Conservation (phyloP, 2,888 invertebrate genomes). For the Maniola hyperantus region DNA sequence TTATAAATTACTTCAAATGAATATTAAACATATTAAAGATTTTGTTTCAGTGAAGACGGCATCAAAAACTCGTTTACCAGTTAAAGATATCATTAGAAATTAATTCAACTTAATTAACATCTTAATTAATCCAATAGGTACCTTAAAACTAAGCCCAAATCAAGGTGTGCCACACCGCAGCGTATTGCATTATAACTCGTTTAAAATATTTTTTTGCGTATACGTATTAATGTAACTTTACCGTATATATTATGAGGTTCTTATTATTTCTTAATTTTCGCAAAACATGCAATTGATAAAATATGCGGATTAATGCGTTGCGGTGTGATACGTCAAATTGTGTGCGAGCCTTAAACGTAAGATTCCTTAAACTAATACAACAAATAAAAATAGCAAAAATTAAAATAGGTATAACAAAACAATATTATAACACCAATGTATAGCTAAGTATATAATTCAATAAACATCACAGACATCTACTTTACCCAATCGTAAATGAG, state of each 20-base stretch:
- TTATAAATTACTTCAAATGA: background rate
- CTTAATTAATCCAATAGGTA: conserved; percentile 11
- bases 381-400: conserved; percentile 33
- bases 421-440: conserved; percentile 53
- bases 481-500: conserved; percentile 62
- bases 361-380: conserved; percentile 2
- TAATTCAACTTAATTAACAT: conserved; percentile 11
- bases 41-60: conserved; percentile 25
- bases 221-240: too few relatives aligned
- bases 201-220: too few relatives aligned
- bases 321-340: conserved; percentile 1
- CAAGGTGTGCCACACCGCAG: background rate
- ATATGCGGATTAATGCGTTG: background rate
- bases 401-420: conserved; percentile 36
- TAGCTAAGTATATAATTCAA: conserved; percentile 50
- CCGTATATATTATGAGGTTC: too few relatives aligned
- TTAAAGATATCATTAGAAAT: background rate
- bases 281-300: background rate
- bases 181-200: background rate
- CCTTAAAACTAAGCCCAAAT: conserved; percentile 18
- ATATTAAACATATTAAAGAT: conserved; percentile 10
- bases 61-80: conserved; percentile 19
- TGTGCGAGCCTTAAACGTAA: conserved; percentile 12
- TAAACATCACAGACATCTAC: conserved; percentile 77
- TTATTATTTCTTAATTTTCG: background rate